A percentile compares a stretch with the other conserved stretches of the same genome.
Conservation (phyloP, 2,797 vertebrate genomes). For the Triplophysa bombifrons region DNA sequence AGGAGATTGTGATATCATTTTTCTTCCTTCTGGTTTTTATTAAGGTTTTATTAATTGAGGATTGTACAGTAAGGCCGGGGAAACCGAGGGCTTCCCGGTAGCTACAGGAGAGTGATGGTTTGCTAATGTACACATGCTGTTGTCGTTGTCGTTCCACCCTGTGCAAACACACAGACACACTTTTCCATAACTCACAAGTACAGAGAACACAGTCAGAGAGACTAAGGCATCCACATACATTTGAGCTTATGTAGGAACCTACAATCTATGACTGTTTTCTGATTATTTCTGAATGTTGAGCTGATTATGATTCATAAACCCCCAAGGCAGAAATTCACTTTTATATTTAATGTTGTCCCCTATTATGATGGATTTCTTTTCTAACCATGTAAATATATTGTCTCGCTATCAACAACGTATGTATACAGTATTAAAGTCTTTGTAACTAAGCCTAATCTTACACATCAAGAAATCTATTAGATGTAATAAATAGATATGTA, state of each 20-base stretch:
- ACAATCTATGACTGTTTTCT: neutral
- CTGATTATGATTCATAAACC: neutral
- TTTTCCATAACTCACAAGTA: conserved; percentile 46
- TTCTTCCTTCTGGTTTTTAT: neutral
- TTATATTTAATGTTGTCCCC: neutral
- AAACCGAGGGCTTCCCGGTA: neutral
- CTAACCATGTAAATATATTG: too few species aligned
- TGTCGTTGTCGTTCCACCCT: conserved; percentile 49
- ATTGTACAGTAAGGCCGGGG: neutral
- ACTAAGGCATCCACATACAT: conserved; percentile 1
- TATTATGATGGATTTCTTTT: too few species aligned
- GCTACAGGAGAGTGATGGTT: conserved; percentile 27
- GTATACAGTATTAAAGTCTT: too few species aligned
- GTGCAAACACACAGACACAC: conserved; percentile 41
- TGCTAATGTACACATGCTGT: conserved; percentile 42
- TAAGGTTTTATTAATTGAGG: conserved; percentile 16
- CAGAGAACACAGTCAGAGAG: conserved; percentile 51
- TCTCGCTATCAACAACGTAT: too few species aligned
- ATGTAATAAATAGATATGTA: neutral
- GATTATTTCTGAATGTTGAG: neutral
- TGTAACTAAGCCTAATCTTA: neutral
- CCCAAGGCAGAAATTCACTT: neutral
- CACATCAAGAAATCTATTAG: neutral
- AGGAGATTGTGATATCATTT: neutral
- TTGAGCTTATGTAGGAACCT: neutral